Percentiles rank a stretch among this genome's conserved stretches.
Evolutionary conservation across 2,888 invertebrate genomes (phyloP).

Genomic region (Invenusta paracnida): DNA sequence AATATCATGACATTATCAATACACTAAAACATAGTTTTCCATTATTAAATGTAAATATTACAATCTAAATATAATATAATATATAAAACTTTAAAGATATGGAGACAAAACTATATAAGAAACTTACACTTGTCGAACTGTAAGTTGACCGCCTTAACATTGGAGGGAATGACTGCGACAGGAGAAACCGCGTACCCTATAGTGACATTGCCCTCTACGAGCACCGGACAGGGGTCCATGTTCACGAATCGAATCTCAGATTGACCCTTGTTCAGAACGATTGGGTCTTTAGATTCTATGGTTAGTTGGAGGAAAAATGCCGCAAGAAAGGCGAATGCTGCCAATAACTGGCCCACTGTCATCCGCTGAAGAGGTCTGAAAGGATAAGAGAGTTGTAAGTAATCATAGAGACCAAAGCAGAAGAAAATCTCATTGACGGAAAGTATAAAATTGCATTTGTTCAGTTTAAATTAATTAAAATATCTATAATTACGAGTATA

Average conservation of each 20-base stretch:
- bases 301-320: conserved; percentile 78
- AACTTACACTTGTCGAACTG: neutral
- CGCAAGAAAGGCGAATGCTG: conserved; percentile 77
- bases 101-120: neutral
- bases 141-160: neutral
- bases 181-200: neutral
- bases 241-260: conserved; percentile 68
- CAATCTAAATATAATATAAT: no score
- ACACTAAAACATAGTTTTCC: no score
- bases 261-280: conserved; percentile 55
- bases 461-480: no score
- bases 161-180: neutral
- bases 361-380: conserved; percentile 68
- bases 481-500: no score
- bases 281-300: conserved; percentile 65
- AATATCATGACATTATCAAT: no score
- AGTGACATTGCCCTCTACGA: conserved; percentile 11
- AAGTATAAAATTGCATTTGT: no score
- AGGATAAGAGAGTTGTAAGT: no score
- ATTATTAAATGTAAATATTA: no score
- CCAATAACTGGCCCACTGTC: conserved; percentile 78
- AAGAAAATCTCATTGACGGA: no score
- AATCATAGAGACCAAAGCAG: no score
- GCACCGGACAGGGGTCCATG: conserved; percentile 66
- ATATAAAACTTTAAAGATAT: no score